Percentiles rank a stretch among this genome's conserved stretches.
Evolutionary conservation across 2,113 vertebrate species (phyloP).

Genomic region (Galeopterus variegatus): DNA sequence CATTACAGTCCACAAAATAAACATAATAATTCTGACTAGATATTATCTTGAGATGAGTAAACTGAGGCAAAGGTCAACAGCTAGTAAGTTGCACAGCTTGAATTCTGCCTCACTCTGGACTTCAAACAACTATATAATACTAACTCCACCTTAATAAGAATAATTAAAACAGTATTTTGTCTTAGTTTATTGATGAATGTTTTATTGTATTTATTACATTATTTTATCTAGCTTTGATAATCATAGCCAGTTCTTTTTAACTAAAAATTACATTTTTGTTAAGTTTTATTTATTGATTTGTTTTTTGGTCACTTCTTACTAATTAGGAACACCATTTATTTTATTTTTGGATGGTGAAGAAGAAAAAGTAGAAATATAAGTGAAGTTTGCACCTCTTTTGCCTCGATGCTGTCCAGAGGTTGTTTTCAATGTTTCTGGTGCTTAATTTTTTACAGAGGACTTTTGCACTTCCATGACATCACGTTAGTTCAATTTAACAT

Average conservation of each 20-base stretch:
- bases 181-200: not conserved
- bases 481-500: not conserved
- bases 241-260: not conserved
- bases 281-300: not conserved
- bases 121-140: not conserved
- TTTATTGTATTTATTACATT: not conserved
- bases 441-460: not conserved
- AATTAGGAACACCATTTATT: not conserved
- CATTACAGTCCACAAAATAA: not conserved
- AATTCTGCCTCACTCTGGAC: not conserved
- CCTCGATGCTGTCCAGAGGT: not conserved
- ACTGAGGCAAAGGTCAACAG: not conserved
- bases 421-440: not conserved
- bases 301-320: not conserved
- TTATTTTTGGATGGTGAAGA: too few species aligned
- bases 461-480: not conserved
- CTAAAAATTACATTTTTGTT: not conserved
- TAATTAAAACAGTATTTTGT: not conserved
- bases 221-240: not conserved
- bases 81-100: not conserved
- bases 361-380: too few species aligned
- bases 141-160: not conserved
- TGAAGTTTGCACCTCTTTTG: not conserved
- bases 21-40: not conserved
- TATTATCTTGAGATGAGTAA: not conserved